phyloP scores from a whole-genome alignment of 2,797 vertebrate species.

The Odontamblyopus lacepedii region DNA sequence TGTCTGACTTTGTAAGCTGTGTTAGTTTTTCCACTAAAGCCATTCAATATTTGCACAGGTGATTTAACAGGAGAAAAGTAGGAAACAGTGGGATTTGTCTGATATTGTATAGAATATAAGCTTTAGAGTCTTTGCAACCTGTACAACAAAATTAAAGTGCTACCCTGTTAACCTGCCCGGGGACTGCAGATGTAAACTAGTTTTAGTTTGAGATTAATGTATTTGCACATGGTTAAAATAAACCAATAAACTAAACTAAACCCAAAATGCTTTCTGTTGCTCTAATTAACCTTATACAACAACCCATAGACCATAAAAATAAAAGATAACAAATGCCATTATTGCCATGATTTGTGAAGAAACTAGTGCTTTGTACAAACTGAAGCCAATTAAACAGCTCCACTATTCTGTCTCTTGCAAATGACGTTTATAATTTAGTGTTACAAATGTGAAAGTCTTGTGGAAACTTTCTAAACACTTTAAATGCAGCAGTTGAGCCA shows the following conservation, averaged over 20 bases:
- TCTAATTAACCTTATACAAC: background rate
- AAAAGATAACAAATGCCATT: background rate
- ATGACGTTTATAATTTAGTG: background rate
- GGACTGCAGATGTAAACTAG: too few species aligned
- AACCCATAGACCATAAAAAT: background rate
- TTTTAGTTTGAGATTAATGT: too few species aligned
- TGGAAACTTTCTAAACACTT: constrained; percentile 13
- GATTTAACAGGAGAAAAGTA: constrained; percentile 18
- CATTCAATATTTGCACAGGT: constrained; percentile 30
- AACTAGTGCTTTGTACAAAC: background rate
- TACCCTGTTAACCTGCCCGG: too few species aligned
- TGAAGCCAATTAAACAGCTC: background rate
- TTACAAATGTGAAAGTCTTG: constrained; percentile 4
- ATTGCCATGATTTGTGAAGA: background rate
- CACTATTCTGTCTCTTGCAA: background rate
- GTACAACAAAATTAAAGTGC: too few species aligned
- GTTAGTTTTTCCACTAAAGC: constrained; percentile 27
- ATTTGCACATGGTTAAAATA: too few species aligned
- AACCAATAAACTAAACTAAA: too few species aligned
- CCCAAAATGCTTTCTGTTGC: background rate
- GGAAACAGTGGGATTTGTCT: background rate
- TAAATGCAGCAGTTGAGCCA: constrained; percentile 7
- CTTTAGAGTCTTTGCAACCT: too few species aligned
- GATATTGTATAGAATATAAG: background rate
- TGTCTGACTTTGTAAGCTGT: constrained; percentile 22